A percentile compares a stretch with the other conserved stretches of the same genome.
phyloP scores from a whole-genome alignment of 2,113 vertebrate genomes.

The Recurvirostra avosetta region DNA sequence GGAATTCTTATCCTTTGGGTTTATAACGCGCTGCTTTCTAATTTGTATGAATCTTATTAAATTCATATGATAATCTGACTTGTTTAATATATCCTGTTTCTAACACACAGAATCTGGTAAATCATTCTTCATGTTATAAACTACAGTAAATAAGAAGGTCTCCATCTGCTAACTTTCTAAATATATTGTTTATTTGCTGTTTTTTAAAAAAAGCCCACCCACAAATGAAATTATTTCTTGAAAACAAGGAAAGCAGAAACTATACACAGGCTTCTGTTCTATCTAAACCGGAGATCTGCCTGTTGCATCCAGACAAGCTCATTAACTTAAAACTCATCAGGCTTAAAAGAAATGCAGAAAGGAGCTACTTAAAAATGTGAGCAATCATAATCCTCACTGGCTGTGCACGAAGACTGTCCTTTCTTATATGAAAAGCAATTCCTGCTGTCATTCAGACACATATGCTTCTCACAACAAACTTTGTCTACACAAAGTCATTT shows the following conservation, averaged over 20 bases:
- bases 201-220: neutral
- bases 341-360: neutral
- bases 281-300: neutral
- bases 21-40: neutral
- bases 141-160: too few species aligned
- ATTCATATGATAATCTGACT: neutral
- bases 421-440: neutral
- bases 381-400: neutral
- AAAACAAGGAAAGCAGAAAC: neutral
- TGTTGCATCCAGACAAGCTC: neutral
- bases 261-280: neutral
- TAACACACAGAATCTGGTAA: neutral
- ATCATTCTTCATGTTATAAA: neutral
- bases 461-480: neutral
- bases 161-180: neutral
- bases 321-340: neutral
- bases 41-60: neutral
- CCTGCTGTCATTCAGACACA: neutral
- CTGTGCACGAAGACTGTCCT: neutral
- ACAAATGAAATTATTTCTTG: neutral
- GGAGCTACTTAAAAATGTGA: rapidly evolving
- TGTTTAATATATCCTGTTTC: neutral
- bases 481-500: neutral
- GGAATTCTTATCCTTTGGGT: neutral
- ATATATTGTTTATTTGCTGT: neutral